These are phyloP conservation scores for Petrocephalus microphthalmus DNA, from an alignment of 2,113 vertebrate genomes.

Conservation along the genomic window DNA sequence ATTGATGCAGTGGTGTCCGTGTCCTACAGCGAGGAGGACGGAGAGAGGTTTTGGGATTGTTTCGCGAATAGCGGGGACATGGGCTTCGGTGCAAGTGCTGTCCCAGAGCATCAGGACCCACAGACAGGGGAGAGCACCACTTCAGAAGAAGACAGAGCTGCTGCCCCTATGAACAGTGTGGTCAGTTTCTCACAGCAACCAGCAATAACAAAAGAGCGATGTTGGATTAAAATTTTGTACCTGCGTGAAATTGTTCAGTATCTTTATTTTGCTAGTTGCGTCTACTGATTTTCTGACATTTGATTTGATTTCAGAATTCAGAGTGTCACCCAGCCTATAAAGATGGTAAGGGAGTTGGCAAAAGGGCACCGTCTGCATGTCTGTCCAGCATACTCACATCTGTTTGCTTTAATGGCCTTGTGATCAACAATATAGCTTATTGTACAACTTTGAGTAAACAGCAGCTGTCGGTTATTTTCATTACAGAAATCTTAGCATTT, in stretches of 20 bases:
- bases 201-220: neutral
- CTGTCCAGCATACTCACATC: too few species aligned
- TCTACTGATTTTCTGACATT: neutral
- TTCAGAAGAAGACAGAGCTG: conserved; percentile 33
- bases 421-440: neutral
- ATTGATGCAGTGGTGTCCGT: conserved; percentile 57
- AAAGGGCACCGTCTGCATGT: neutral
- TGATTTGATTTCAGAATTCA: conserved; percentile 55
- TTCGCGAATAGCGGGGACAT: conserved; percentile 22
- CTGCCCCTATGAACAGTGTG: conserved; percentile 37
- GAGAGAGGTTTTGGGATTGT: conserved; percentile 47
- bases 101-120: conserved; percentile 52
- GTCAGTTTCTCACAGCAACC: conserved; percentile 34
- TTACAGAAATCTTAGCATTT: neutral
- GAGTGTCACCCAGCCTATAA: conserved; percentile 63
- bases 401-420: neutral
- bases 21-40: conserved; percentile 46
- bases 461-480: neutral
- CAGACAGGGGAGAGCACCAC: conserved; percentile 39
- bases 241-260: neutral
- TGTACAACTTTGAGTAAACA: neutral
- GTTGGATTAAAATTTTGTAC: neutral
- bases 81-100: conserved; percentile 39
- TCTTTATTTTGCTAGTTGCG: neutral
- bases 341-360: conserved; percentile 65